phyloP scores from a whole-genome alignment of 2,113 vertebrate species.

The Cynopterus brachyotis region DNA sequence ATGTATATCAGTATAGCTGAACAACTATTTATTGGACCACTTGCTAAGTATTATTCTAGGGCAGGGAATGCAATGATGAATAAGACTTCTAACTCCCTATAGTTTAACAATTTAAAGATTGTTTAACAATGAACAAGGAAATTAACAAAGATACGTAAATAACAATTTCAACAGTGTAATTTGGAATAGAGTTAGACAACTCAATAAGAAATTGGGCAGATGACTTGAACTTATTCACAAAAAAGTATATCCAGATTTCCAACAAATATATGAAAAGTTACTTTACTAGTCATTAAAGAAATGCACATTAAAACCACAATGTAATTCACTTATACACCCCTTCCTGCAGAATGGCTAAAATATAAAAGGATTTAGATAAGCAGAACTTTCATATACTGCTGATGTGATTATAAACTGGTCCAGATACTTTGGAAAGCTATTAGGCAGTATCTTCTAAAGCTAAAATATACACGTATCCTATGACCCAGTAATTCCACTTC shows the following conservation, averaged over 20 bases:
- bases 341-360: not conserved
- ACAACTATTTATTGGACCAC: slow-evolving; percentile 36
- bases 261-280: not conserved
- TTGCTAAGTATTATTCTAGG: slow-evolving; percentile 5
- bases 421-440: not conserved
- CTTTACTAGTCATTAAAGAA: slow-evolving; percentile 16
- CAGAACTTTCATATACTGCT: not conserved
- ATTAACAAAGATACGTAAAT: slow-evolving; percentile 13
- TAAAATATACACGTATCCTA: not conserved
- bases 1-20: not conserved
- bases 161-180: slow-evolving; percentile 32
- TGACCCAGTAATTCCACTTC: not conserved
- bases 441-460: not conserved
- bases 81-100: not conserved
- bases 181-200: slow-evolving; percentile 19
- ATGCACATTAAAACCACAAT: not conserved
- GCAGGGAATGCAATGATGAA: not conserved
- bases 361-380: not conserved
- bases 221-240: not conserved
- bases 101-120: slow-evolving; percentile 20
- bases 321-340: not conserved
- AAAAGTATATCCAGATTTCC: not conserved
- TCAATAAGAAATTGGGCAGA: slow-evolving; percentile 23
- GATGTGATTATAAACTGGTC: not conserved
- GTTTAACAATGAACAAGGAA: slow-evolving; percentile 15